These are phyloP conservation scores for Misgurnus anguillicaudatus DNA, from an alignment of 2,113 vertebrate genomes.

Conservation along the genomic window DNA sequence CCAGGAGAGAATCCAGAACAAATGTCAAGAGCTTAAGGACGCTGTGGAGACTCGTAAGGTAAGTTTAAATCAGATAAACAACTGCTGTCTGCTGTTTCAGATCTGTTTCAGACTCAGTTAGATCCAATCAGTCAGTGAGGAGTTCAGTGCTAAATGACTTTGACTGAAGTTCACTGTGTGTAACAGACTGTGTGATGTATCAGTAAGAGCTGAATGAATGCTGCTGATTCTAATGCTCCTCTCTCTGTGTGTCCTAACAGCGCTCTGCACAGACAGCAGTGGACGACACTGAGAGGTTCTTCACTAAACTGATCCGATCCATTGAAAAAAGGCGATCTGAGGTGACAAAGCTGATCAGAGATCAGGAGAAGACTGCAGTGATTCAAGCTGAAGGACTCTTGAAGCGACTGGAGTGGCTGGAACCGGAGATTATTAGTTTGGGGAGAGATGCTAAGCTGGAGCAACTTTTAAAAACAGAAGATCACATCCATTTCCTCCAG, in stretches of 20 bases:
- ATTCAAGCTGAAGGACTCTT: too few species aligned
- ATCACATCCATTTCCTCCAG: conserved; percentile 4
- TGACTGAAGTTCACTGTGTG: background rate
- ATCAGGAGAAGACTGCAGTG: conserved; percentile 3
- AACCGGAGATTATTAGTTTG: background rate
- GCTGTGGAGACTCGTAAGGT: too few species aligned
- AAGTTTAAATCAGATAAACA: too few species aligned
- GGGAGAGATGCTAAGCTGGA: conserved; percentile 47
- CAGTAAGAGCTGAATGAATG: background rate
- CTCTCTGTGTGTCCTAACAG: conserved; percentile 27
- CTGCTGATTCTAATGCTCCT: too few species aligned
- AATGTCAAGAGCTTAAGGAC: too few species aligned
- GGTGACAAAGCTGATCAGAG: conserved; percentile 46
- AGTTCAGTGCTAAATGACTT: background rate
- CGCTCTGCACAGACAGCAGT: conserved; percentile 47
- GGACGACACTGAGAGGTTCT: conserved; percentile 48
- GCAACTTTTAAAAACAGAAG: background rate
- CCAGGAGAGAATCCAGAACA: too few species aligned
- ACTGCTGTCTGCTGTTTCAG: too few species aligned
- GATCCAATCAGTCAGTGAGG: background rate
- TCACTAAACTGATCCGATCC: conserved; percentile 44
- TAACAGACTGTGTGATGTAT: background rate
- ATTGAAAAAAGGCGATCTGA: conserved; percentile 48
- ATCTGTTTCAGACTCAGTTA: background rate
- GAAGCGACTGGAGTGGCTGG: too few species aligned